Evolutionary conservation across 2,797 vertebrate genomes (phyloP).

Genomic region (Paedocypris micromegethes): DNA sequence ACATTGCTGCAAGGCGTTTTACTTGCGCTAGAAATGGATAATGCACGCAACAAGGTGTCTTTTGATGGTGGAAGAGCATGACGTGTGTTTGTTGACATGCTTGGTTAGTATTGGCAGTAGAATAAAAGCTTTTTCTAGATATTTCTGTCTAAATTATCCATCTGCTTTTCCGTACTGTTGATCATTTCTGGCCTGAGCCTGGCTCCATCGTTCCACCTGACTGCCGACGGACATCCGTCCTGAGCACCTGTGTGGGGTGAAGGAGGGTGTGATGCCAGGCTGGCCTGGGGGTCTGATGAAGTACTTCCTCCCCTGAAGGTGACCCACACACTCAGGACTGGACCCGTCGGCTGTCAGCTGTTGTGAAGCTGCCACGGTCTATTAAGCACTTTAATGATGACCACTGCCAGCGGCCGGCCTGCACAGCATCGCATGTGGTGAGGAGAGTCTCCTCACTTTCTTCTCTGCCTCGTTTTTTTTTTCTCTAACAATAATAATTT

Average conservation of each 20-base stretch:
- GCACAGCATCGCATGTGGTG: conserved; percentile 24
- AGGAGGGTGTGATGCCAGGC: conserved; percentile 46
- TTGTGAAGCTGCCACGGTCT: conserved; percentile 62
- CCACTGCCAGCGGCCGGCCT: conserved; percentile 46
- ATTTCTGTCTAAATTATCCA: too few species aligned
- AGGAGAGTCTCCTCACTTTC: conserved; percentile 24
- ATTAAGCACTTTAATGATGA: conserved; percentile 72
- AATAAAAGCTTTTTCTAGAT: too few species aligned
- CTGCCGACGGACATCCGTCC: conserved; percentile 56
- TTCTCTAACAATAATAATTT: background rate
- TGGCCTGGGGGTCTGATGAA: conserved; percentile 59
- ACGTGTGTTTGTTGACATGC: conserved; percentile 15
- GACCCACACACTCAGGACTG: conserved; percentile 57
- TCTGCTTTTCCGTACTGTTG: too few species aligned
- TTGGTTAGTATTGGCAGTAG: conserved; percentile 7
- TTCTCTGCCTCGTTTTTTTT: conserved; percentile 28
- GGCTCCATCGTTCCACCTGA: conserved; percentile 59
- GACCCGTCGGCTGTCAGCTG: conserved; percentile 55
- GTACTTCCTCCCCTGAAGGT: conserved; percentile 65
- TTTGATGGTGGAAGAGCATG: background rate
- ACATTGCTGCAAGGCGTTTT: conserved; percentile 13
- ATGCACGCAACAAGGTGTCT: conserved; percentile 13
- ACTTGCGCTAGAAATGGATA: conserved; percentile 22
- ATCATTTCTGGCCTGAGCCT: conserved; percentile 22
- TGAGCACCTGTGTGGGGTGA: conserved; percentile 50